Conservation (phyloP, 1,140 invertebrate genomes). For the Drosophila orosa region DNA sequence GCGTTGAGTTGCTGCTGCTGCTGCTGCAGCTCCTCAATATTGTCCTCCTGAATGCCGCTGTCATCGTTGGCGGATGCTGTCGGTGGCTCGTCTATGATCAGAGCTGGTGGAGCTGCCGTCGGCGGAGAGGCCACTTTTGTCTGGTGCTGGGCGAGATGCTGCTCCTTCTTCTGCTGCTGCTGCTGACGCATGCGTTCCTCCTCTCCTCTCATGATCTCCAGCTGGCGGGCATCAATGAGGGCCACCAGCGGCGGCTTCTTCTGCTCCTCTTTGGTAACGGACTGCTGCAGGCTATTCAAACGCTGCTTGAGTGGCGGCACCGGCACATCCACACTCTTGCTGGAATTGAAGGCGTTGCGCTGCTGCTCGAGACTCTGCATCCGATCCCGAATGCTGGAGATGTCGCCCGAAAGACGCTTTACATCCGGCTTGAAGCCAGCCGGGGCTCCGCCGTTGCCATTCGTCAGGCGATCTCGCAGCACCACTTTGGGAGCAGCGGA, state of each 20-base stretch:
- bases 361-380: conserved; percentile 88
- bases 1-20: conserved; percentile 76
- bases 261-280: conserved; percentile 79
- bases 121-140: conserved; percentile 10
- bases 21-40: conserved; percentile 86
- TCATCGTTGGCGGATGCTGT: conserved; percentile 87
- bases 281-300: conserved; percentile 78
- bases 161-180: conserved; percentile 37
- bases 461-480: conserved; percentile 63
- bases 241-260: conserved; percentile 76
- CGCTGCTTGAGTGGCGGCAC: conserved; percentile 81
- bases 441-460: conserved; percentile 71
- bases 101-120: conserved; percentile 41
- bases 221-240: conserved; percentile 77
- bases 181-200: conserved; percentile 70
- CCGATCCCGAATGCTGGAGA: conserved; percentile 87
- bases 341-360: conserved; percentile 84
- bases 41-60: conserved; percentile 90
- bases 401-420: conserved; percentile 86
- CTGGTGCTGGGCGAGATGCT: conserved; percentile 18
- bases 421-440: conserved; percentile 78
- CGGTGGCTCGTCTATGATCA: conserved; percentile 85
- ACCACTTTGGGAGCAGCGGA: conserved; percentile 58
- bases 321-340: conserved; percentile 83
- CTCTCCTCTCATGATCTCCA: conserved; percentile 79